phyloP scores from a whole-genome alignment of 2,797 vertebrate genomes.

The Alauda arvensis region DNA sequence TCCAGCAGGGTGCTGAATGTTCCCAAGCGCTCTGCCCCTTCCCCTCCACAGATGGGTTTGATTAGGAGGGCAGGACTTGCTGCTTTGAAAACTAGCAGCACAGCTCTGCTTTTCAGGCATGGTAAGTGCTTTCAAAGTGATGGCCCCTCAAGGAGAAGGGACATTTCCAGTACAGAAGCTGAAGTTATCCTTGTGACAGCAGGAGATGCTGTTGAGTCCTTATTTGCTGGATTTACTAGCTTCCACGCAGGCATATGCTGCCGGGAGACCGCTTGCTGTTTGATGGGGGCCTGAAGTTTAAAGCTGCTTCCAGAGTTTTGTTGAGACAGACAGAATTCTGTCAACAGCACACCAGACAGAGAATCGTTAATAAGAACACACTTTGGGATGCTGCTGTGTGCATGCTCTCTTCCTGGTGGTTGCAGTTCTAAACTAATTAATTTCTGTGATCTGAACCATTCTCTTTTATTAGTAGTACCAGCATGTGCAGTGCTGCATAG shows the following conservation, averaged over 20 bases:
- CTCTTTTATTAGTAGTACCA: slow-evolving; percentile 70
- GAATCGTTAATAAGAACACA: slow-evolving; percentile 50
- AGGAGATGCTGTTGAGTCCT: slow-evolving; percentile 62
- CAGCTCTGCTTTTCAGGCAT: slow-evolving; percentile 3
- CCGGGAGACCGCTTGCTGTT: slow-evolving; percentile 55
- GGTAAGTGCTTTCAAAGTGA: background rate
- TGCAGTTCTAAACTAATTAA: slow-evolving; percentile 72
- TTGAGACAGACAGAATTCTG: slow-evolving; percentile 72
- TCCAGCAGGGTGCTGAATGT: background rate
- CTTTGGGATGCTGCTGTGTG: slow-evolving; percentile 59
- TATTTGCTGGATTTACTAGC: slow-evolving; percentile 66
- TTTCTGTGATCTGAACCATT: slow-evolving; percentile 70
- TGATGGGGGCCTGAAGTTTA: slow-evolving; percentile 65
- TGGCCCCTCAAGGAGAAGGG: slow-evolving; percentile 7
- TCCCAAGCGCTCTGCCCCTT: background rate
- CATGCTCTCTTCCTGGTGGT: slow-evolving; percentile 59
- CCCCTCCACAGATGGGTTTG: background rate
- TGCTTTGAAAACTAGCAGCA: background rate
- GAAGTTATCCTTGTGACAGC: slow-evolving; percentile 50
- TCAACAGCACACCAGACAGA: slow-evolving; percentile 64
- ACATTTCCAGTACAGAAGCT: slow-evolving; percentile 53
- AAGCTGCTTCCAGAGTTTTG: slow-evolving; percentile 70
- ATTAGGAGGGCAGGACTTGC: background rate
- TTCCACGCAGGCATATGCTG: slow-evolving; percentile 39
- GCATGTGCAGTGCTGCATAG: slow-evolving; percentile 57